Evolutionary conservation across 2,888 invertebrate species (phyloP).

Genomic region (Melinaea marsaeus): DNA sequence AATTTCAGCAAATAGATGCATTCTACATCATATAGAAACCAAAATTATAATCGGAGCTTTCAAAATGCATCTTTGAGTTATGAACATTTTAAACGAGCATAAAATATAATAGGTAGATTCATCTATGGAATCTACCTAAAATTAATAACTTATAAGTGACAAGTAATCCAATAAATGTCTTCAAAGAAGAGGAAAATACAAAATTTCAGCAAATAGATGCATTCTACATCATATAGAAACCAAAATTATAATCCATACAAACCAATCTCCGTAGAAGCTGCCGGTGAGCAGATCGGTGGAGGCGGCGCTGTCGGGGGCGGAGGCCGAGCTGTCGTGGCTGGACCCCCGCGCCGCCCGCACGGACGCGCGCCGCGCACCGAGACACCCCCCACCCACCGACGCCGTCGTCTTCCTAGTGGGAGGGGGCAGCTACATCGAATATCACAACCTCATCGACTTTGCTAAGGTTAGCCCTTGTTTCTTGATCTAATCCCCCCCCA

Average conservation of each 20-base stretch:
- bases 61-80: neutral
- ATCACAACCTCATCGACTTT: slow-evolving; percentile 98
- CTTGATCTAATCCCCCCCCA: no score
- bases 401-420: slow-evolving; percentile 95
- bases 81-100: neutral
- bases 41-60: neutral
- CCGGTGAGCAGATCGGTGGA: slow-evolving; percentile 97
- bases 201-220: no score
- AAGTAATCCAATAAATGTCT: neutral
- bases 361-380: slow-evolving; percentile 81
- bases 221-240: neutral
- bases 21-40: neutral
- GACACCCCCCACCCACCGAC: slow-evolving; percentile 86
- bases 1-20: no score
- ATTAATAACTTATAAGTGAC: no score
- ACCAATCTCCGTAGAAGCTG: slow-evolving; percentile 81
- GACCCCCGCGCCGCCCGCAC: slow-evolving; percentile 97
- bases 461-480: slow-evolving; percentile 80
- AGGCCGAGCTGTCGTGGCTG: slow-evolving; percentile 93
- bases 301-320: slow-evolving; percentile 59
- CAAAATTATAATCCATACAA: neutral
- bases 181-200: neutral
- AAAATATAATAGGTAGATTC: no score
- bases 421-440: slow-evolving; percentile 99
- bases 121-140: no score